Conservation (phyloP, 1,140 invertebrate species). For the Caenorhabditis latens region DNA sequence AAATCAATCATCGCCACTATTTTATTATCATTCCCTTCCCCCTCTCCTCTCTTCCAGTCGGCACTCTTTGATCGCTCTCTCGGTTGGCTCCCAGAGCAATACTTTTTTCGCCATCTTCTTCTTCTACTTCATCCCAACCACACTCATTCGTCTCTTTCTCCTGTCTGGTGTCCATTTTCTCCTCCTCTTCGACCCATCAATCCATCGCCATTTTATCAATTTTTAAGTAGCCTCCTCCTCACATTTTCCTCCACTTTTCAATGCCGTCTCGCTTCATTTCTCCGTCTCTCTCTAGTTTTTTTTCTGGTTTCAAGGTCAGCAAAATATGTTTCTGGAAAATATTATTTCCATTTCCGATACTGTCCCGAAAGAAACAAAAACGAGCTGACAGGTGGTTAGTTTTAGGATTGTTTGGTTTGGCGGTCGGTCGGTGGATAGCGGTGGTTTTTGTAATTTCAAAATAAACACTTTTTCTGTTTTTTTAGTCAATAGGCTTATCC, state of each 20-base stretch:
- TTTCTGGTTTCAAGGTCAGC: no score
- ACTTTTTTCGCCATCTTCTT: neutral
- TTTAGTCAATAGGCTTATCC: neutral
- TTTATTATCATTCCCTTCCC: neutral
- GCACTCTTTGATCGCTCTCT: constrained; percentile 9
- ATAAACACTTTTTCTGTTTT: neutral
- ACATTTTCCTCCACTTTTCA: neutral
- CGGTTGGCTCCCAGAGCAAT: neutral
- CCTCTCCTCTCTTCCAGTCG: neutral
- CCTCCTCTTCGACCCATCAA: constrained; percentile 1
- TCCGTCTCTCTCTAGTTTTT: no score
- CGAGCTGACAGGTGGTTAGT: constrained; percentile 3
- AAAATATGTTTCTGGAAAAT: no score
- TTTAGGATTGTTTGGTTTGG: neutral
- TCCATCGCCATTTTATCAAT: constrained; percentile 50
- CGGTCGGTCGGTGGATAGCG: neutral
- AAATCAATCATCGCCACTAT: neutral
- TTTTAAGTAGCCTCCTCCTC: constrained; percentile 45
- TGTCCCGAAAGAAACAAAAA: neutral
- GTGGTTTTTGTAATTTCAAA: neutral
- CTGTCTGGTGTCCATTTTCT: neutral
- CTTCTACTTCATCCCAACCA: neutral
- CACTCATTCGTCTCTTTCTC: constrained; percentile 32
- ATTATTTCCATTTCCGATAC: no score
- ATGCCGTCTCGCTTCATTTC: constrained; percentile 25